Evolutionary conservation across 1,140 invertebrate species (phyloP).

Genomic region (Tetramorium simillimum): DNA sequence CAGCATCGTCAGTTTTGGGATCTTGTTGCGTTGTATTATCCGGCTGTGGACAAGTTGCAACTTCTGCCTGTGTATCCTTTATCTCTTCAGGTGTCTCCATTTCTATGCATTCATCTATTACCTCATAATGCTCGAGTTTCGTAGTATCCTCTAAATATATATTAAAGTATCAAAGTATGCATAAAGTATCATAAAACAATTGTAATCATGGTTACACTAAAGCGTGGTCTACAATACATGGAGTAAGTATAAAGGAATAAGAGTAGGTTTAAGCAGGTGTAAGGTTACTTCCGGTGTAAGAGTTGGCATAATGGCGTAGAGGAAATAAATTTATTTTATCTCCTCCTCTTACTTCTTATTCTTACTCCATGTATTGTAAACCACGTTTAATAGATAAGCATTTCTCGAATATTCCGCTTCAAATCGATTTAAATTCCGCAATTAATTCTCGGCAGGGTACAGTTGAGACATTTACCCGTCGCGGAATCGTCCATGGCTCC

Average conservation of each 20-base stretch:
- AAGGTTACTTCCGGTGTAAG: too few relatives aligned
- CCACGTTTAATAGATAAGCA: neutral
- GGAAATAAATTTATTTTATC: too few relatives aligned
- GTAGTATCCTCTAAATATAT: conserved; percentile 65
- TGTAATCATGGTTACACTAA: neutral
- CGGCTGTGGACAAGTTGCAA: neutral
- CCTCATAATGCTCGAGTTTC: conserved; percentile 74
- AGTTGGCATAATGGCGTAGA: too few relatives aligned
- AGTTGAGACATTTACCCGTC: conserved; percentile 4
- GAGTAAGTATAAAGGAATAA: too few relatives aligned
- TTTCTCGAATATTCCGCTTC: neutral
- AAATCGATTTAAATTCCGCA: neutral
- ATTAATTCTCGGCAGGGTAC: too few relatives aligned
- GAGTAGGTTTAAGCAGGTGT: too few relatives aligned
- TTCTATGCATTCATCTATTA: conserved; percentile 76
- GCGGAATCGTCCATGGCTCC: neutral
- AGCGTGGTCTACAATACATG: too few relatives aligned
- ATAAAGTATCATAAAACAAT: neutral
- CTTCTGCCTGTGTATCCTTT: conserved; percentile 27
- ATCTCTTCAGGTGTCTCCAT: conserved; percentile 66
- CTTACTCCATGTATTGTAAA: too few relatives aligned
- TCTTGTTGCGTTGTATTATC: neutral
- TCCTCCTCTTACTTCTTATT: too few relatives aligned
- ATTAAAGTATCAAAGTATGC: neutral
- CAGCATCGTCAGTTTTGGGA: neutral